Base-by-base conservation (phyloP, 2,113 vertebrate genomes). In the Aldabrachelys gigantea region DNA sequence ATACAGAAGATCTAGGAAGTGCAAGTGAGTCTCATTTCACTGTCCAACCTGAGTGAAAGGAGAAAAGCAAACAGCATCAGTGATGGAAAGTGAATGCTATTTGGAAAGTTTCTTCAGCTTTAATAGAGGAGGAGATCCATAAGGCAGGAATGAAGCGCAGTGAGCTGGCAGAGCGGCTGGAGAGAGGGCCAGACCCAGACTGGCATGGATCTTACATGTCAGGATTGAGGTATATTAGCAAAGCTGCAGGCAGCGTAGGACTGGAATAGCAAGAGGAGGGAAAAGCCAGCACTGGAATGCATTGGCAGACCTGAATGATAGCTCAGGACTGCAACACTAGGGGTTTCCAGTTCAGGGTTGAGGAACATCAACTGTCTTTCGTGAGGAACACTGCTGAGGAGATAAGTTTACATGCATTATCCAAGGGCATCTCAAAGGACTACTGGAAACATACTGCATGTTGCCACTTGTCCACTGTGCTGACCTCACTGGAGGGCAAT, bases 221-320 rank as follows among this genome's bases (percentile, higher is more conserved):
- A 76, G 38, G 38, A 14, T 11, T 41, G 22, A 76, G 72, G n/a
- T 41, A 13, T 14, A 27, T 13, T 44, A 7, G 22, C 72, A 76
- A 44, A 76, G 10, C 10, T 44, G 41, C 38, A 76, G 11, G 38
- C 38, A 41, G 19, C 2, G 22, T 41, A 76, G 72, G 72, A 14
- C 75, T 72, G 8, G 65, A 95, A 44, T 57, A 44, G 84, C n/a
- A 38, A 90, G 84, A 76, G 10, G 27, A 83, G 84, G 91, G 31
- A 19, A 92, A 82, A 89, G 82, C 9, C 47, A 49, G 57, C 27
- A 5, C 47, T 5, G 56, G 2, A 87, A 87, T 81, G 87, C 72
- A 76, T 13, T 44, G 72, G 72, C 38, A n/a, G 17, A 76, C 38
- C 38, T 44, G 21, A 12, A 44, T 44, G 72, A 44, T 41, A 76